These are phyloP conservation scores for Alexandromys oeconomus DNA, from an alignment of 2,797 vertebrate genomes.

Conservation along the genomic window DNA sequence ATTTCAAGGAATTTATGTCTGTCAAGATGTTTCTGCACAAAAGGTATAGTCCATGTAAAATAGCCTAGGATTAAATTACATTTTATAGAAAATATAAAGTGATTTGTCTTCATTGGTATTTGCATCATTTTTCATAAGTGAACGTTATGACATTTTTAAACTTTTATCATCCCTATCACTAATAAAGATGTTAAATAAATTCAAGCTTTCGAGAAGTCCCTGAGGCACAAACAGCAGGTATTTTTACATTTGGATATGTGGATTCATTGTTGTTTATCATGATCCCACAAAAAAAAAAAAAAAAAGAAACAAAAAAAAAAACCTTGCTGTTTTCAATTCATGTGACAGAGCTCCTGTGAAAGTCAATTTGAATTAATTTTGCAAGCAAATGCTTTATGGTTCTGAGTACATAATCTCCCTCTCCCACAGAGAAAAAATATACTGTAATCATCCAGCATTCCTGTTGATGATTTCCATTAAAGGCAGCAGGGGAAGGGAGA, in stretches of 20 bases:
- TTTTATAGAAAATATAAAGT: background rate
- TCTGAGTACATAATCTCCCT: slow-evolving; percentile 80
- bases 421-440: slow-evolving; percentile 79
- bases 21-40: background rate
- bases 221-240: slow-evolving; percentile 38
- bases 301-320: background rate
- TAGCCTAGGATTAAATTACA: background rate
- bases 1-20: background rate
- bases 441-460: slow-evolving; percentile 78
- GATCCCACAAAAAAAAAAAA: background rate
- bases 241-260: slow-evolving; percentile 51
- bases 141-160: background rate
- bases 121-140: slow-evolving; percentile 21
- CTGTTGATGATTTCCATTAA: slow-evolving; percentile 83
- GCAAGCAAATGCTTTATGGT: slow-evolving; percentile 80
- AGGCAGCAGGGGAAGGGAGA: slow-evolving; percentile 70
- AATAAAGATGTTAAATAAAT: slow-evolving; percentile 70
- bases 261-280: slow-evolving; percentile 77
- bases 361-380: slow-evolving; percentile 84
- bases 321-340: slow-evolving; percentile 80
- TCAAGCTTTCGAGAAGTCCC: background rate
- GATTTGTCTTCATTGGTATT: slow-evolving; percentile 5
- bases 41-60: background rate
- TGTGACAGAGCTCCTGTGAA: slow-evolving; percentile 68
- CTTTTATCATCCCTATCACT: slow-evolving; percentile 47